Conservation (phyloP, 2,113 vertebrate genomes). For the Onychostoma macrolepis region DNA sequence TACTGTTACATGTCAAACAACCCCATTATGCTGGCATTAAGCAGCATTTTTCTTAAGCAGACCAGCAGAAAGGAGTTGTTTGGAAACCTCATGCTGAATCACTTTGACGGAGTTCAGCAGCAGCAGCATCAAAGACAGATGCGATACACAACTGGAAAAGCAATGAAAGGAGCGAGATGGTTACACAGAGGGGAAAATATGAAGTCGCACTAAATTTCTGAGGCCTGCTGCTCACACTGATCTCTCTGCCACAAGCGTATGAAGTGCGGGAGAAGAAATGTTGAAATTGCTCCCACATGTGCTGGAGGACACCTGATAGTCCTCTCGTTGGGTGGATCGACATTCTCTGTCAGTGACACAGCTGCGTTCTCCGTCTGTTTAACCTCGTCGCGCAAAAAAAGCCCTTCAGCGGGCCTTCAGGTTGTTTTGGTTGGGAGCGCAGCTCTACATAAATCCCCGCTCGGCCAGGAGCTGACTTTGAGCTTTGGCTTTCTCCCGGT, state of each 20-base stretch:
- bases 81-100: neutral
- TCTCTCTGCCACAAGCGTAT: constrained; percentile 31
- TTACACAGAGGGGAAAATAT: constrained; percentile 56
- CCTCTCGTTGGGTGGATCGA: constrained; percentile 71
- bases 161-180: constrained; percentile 33
- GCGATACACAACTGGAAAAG: constrained; percentile 48
- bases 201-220: constrained; percentile 45
- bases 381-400: constrained; percentile 38
- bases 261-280: constrained; percentile 47
- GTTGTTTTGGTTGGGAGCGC: constrained; percentile 29
- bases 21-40: neutral
- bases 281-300: constrained; percentile 74
- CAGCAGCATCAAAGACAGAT: constrained; percentile 27
- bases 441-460: neutral
- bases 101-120: constrained; percentile 31
- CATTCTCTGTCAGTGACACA: constrained; percentile 72
- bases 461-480: constrained; percentile 10
- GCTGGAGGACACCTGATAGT: constrained; percentile 74
- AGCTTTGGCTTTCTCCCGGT: neutral
- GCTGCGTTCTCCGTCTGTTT: constrained; percentile 64
- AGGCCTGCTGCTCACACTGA: constrained; percentile 43
- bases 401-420: constrained; percentile 20
- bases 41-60: neutral
- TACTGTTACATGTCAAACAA: constrained; percentile 2
- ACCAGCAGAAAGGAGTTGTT: constrained; percentile 34